A percentile compares a stretch with the other conserved stretches of the same genome.
Evolutionary conservation across 2,797 vertebrate species (phyloP).

Genomic region (Adelosebastes latens): DNA sequence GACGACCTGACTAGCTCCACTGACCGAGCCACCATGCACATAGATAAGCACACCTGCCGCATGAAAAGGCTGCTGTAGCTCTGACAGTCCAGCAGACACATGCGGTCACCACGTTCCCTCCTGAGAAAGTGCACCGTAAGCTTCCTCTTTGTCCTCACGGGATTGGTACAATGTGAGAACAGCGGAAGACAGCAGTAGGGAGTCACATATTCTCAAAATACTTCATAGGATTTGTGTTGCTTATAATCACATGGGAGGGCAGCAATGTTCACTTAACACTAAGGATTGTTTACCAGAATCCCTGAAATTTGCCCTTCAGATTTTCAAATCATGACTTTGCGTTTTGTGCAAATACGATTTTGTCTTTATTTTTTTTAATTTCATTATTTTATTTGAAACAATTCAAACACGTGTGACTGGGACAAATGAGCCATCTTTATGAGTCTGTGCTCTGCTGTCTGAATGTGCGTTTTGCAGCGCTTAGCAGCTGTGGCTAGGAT

Average conservation of each 20-base stretch:
- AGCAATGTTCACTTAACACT: not conserved
- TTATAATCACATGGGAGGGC: not conserved
- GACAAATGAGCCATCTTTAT: not conserved
- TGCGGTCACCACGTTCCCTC: not conserved
- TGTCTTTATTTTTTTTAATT: not conserved
- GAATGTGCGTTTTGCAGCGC: not conserved
- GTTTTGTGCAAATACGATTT: not conserved
- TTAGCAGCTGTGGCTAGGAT: not conserved
- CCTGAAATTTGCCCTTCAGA: not conserved
- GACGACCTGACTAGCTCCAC: conserved; percentile 85
- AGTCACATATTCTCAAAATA: not conserved
- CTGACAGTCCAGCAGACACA: not conserved
- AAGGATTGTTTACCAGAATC: not conserved
- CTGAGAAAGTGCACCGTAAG: conserved; percentile 30
- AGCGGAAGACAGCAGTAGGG: not conserved
- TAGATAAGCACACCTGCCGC: conserved; percentile 89
- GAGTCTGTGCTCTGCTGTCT: not conserved
- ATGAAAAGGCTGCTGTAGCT: conserved; percentile 88
- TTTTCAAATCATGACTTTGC: not conserved
- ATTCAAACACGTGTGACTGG: not conserved
- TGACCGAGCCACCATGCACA: conserved; percentile 84
- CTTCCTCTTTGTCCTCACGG: conserved; percentile 13
- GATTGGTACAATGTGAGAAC: conserved; percentile 11
- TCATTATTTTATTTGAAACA: not conserved
- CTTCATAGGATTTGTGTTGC: not conserved